Conservation (phyloP, 2,888 invertebrate genomes). For the Epirrita christyi region DNA sequence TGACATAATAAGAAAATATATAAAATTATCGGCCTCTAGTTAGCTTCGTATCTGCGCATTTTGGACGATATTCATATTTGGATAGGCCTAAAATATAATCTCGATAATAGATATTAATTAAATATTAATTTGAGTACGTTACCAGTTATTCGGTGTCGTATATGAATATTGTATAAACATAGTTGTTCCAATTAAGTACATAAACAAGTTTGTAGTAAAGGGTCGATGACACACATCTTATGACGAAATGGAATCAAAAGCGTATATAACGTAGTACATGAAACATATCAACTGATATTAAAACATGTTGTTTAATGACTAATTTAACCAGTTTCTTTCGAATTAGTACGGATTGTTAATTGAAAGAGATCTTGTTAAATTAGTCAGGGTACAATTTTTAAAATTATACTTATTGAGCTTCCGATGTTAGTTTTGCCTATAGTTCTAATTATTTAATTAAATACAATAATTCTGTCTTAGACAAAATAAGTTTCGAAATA, state of each 20-base stretch:
- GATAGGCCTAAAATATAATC: slow-evolving; percentile 75
- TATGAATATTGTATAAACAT: slow-evolving; percentile 56
- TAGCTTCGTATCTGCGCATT: slow-evolving; percentile 49
- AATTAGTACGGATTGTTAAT: slow-evolving; percentile 31
- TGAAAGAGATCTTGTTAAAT: slow-evolving; percentile 34
- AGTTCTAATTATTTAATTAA: slow-evolving; percentile 52
- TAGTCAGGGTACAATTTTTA: slow-evolving; percentile 43
- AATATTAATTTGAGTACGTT: slow-evolving; percentile 51
- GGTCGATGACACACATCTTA: slow-evolving; percentile 69
- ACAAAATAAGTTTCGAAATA: slow-evolving; percentile 59
- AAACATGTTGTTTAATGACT: slow-evolving; percentile 53
- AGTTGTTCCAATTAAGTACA: slow-evolving; percentile 57
- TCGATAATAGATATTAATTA: slow-evolving; percentile 50
- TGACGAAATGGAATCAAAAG: slow-evolving; percentile 60
- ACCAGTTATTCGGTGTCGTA: slow-evolving; percentile 72
- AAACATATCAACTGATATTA: slow-evolving; percentile 76
- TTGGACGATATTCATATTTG: slow-evolving; percentile 52
- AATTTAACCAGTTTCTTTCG: slow-evolving; percentile 48
- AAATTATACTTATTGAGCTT: slow-evolving; percentile 62
- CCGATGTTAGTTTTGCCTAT: slow-evolving; percentile 73
- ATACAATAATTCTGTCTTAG: slow-evolving; percentile 69
- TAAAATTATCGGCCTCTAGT: slow-evolving; percentile 42
- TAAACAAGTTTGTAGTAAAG: slow-evolving; percentile 36
- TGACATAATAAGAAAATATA: slow-evolving; percentile 23
- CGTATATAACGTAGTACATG: slow-evolving; percentile 77